phyloP scores from a whole-genome alignment of 2,888 invertebrate species.

The Bembecia ichneumoniformis region DNA sequence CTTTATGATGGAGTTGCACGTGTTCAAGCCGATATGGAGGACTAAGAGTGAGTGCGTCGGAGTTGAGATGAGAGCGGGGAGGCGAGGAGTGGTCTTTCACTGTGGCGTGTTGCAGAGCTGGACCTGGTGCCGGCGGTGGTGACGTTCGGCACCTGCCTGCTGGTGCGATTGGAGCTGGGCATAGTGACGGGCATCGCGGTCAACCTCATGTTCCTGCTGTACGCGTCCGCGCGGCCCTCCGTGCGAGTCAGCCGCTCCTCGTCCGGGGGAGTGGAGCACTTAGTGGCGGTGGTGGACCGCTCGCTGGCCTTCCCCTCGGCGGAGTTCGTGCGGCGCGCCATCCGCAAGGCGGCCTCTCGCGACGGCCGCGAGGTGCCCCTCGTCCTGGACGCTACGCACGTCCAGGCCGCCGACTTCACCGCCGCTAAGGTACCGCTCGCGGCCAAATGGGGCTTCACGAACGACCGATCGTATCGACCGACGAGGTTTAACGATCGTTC shows the following conservation, averaged over 20 bases:
- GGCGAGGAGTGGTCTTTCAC: no score
- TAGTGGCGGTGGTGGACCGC: slow-evolving; percentile 78
- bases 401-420: slow-evolving; percentile 85
- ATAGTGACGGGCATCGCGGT: slow-evolving; percentile 86
- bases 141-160: slow-evolving; percentile 85
- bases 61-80: no score
- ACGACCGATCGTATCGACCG: no score
- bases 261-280: slow-evolving; percentile 52
- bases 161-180: slow-evolving; percentile 88
- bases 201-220: slow-evolving; percentile 85
- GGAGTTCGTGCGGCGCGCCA: slow-evolving; percentile 79
- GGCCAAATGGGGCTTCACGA: no score
- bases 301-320: slow-evolving; percentile 86
- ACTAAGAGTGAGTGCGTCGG: slow-evolving; percentile 77
- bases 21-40: slow-evolving; percentile 84
- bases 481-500: no score
- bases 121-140: slow-evolving; percentile 87
- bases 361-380: slow-evolving; percentile 62
- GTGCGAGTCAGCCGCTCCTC: slow-evolving; percentile 77
- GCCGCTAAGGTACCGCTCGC: slow-evolving; percentile 82
- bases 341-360: slow-evolving; percentile 77
- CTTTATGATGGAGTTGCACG: slow-evolving; percentile 87
- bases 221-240: slow-evolving; percentile 87
- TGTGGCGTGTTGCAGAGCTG: slow-evolving; percentile 74
- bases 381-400: slow-evolving; percentile 85